Conservation (phyloP, 2,888 invertebrate genomes). For the Quadroppia sp. region DNA sequence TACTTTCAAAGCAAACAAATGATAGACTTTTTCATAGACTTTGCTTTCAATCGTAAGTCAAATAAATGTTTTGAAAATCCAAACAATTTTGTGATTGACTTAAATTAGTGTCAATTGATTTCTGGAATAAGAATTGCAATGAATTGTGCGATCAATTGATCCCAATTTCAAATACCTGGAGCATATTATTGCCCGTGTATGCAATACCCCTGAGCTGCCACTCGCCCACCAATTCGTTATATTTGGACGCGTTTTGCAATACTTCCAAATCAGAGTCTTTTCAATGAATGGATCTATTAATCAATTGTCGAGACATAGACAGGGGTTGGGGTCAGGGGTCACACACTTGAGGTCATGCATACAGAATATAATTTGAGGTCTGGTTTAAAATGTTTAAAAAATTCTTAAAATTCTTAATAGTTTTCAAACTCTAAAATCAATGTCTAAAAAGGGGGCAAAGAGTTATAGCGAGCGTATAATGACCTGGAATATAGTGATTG, state of each 20-base stretch:
- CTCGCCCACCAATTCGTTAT: conserved; percentile 98
- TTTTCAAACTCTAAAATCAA: no score
- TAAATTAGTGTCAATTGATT: conserved; percentile 22
- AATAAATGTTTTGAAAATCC: conserved; percentile 6
- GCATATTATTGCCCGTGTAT: conserved; percentile 98
- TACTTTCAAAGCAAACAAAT: no score
- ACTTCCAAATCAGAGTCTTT: conserved; percentile 58
- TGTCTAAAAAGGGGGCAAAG: neutral
- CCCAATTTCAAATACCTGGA: conserved; percentile 56
- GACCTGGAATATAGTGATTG: conserved; percentile 90
- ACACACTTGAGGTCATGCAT: no score
- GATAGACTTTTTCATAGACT: no score
- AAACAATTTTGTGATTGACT: conserved; percentile 7
- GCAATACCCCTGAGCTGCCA: conserved; percentile 98
- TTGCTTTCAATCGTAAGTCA: conserved; percentile 7
- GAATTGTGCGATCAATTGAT: neutral
- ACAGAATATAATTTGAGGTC: no score
- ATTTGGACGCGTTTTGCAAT: conserved; percentile 85
- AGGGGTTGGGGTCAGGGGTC: no score
- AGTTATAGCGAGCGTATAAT: neutral
- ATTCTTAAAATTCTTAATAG: no score
- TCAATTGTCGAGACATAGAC: no score
- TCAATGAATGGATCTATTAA: neutral
- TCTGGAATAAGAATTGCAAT: neutral
- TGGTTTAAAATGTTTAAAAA: no score